Evolutionary conservation across 2,797 vertebrate species (phyloP), one percentile per base, ranked within the genome.

Genomic region (Staurois parvus): DNA sequence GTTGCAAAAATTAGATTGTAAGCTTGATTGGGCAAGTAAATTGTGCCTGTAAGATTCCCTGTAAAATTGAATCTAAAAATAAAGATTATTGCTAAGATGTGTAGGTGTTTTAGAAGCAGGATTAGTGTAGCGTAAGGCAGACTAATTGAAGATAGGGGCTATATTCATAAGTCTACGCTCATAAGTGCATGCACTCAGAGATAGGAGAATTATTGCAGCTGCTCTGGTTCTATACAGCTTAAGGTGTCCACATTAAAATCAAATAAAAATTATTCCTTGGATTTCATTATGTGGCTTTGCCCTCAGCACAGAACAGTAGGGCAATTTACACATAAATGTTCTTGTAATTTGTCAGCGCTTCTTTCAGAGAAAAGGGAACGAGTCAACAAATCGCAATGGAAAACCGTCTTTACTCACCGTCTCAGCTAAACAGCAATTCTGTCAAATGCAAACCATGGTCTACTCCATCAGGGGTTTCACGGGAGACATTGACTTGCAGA

Each of bases 281-380:
- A 29, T 72, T 72, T 30, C 67, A 72, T 80, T 80, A 28, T 34
- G 1, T 69, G 29, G 12, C 30, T 56, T 80, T 56, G 79, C 68
- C 68, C 30, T 37, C 30, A 80, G 79, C 45, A 59, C 28, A 72
- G 67, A 80, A 80, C 67, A 72, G 42, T 52, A 56, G 67, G 67
- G 69, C 28, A 80, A 80, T 80, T 70, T 72, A 80, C 67, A 72
- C 67, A 56, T 48, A 80, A 72, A 70, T 80, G 45, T 80, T 80
- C 67, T 28, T 67, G 48, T 80, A 70, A 80, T 72, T 70, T 80
- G 79, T 70, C 67, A 72, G 29, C 17, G 15, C 24, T 72, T 80
- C 45, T 69, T 19, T n/a, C 7, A 42, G 67, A 69, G 28, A 79
- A 66, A 67, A 45, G 76, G 17, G 68, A 32, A 79, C n/a, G 68